Evolutionary conservation across 2,113 vertebrate species (phyloP).

Genomic region (Cynoglossus semilaevis): DNA sequence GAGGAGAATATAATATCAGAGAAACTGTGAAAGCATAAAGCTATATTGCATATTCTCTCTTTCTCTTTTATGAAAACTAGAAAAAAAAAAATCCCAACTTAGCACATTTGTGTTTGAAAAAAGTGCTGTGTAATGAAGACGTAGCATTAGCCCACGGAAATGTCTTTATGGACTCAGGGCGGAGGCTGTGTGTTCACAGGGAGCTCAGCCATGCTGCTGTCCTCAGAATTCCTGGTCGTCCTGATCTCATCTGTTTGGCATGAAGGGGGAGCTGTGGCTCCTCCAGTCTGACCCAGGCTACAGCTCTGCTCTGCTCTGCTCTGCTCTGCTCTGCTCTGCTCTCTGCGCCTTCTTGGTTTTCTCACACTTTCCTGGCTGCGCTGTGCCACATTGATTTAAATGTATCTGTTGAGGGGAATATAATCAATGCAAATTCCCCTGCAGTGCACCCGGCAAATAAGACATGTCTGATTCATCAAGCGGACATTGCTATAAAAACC

Average conservation of each 20-base stretch:
- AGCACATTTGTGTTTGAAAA: constrained; percentile 41
- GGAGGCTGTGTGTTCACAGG: constrained; percentile 11
- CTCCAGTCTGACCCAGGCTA: constrained; percentile 80
- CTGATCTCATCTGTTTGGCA: constrained; percentile 82
- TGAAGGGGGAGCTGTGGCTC: constrained; percentile 98
- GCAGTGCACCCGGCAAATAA: constrained; percentile 82
- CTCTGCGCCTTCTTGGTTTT: constrained; percentile 64
- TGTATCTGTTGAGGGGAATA: constrained; percentile 90
- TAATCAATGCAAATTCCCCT: constrained; percentile 97
- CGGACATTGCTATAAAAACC: constrained; percentile 88
- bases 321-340: constrained; percentile 55
- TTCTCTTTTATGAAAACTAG: constrained; percentile 10
- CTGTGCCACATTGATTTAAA: constrained; percentile 90
- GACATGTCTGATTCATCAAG: constrained; percentile 89
- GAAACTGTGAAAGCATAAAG: constrained; percentile 4
- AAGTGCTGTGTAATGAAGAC: constrained; percentile 59
- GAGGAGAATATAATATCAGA: neutral
- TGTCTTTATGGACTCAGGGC: constrained; percentile 36
- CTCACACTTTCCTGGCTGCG: constrained; percentile 75
- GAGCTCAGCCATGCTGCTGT: constrained; percentile 41
- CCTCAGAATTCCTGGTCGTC: constrained; percentile 34
- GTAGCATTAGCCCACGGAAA: constrained; percentile 49
- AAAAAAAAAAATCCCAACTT: constrained; percentile 23
- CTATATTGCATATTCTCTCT: constrained; percentile 10
- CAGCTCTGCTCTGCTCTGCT: constrained; percentile 60